These are phyloP conservation scores for Bubalus kerabau DNA, from an alignment of 2,113 vertebrate species.

Conservation along the genomic window DNA sequence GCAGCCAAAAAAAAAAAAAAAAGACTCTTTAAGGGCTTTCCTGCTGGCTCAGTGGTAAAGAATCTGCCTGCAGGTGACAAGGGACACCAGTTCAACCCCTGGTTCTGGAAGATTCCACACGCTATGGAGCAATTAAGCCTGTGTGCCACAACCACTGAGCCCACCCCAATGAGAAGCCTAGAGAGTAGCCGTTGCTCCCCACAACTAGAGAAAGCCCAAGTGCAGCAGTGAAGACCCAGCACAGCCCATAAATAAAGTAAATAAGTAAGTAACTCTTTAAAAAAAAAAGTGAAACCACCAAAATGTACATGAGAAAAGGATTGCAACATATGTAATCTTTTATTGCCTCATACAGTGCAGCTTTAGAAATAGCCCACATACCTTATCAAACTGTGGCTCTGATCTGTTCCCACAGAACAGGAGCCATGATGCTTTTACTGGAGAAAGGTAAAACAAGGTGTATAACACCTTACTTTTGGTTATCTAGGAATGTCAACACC, in stretches of 20 bases:
- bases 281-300: not conserved
- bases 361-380: not conserved
- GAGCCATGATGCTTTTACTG: not conserved
- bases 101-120: not conserved
- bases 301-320: not conserved
- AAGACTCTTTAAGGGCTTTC: not conserved
- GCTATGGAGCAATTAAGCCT: not conserved
- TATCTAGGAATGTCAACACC: not conserved
- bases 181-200: not conserved
- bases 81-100: not conserved
- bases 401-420: not conserved
- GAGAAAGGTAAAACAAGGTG: not conserved
- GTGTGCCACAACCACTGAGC: not conserved
- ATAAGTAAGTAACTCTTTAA: not conserved
- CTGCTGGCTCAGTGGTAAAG: not conserved
- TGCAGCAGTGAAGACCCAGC: not conserved
- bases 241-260: not conserved
- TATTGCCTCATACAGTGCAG: not conserved
- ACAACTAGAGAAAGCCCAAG: not conserved
- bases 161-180: not conserved
- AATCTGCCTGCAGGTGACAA: not conserved
- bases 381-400: not conserved
- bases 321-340: not conserved
- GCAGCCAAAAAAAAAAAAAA: not conserved
- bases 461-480: not conserved